Evolutionary conservation across 2,113 vertebrate species (phyloP).

Genomic region (Cephalopholis sonnerati): DNA sequence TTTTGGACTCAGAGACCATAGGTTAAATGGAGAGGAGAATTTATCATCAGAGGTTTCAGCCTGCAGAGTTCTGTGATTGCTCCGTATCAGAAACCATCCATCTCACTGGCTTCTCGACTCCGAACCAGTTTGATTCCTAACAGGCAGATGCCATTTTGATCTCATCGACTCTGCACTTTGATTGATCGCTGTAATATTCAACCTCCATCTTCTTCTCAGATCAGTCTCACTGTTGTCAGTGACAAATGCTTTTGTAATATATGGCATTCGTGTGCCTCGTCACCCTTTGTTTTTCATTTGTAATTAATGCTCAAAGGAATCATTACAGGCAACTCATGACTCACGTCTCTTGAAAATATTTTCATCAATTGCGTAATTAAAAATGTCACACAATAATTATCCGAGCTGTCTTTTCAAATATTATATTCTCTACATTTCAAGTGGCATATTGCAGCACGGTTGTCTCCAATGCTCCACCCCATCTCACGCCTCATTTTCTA

Average conservation of each 20-base stretch:
- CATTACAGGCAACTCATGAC: background rate
- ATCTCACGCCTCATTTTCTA: constrained; percentile 11
- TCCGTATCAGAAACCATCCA: constrained; percentile 34
- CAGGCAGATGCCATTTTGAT: constrained; percentile 20
- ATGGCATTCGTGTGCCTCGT: background rate
- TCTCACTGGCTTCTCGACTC: constrained; percentile 1
- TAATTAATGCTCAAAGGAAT: background rate
- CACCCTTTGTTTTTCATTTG: background rate
- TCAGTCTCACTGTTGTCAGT: background rate
- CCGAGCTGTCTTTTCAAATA: too few species aligned
- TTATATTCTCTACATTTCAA: background rate
- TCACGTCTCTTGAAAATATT: background rate
- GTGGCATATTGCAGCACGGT: background rate
- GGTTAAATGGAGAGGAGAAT: background rate
- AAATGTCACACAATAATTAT: background rate
- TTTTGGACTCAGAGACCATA: too few species aligned
- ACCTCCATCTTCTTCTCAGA: constrained; percentile 17
- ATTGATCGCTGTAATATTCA: constrained; percentile 56
- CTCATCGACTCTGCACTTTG: constrained; percentile 3
- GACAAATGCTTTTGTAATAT: constrained; percentile 1
- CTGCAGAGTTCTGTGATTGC: constrained; percentile 13
- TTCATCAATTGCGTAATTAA: background rate
- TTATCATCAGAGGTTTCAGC: background rate
- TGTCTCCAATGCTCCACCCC: background rate
- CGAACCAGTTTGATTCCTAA: background rate